Conservation (phyloP, 2,888 invertebrate genomes). For the Andrena camellia region DNA sequence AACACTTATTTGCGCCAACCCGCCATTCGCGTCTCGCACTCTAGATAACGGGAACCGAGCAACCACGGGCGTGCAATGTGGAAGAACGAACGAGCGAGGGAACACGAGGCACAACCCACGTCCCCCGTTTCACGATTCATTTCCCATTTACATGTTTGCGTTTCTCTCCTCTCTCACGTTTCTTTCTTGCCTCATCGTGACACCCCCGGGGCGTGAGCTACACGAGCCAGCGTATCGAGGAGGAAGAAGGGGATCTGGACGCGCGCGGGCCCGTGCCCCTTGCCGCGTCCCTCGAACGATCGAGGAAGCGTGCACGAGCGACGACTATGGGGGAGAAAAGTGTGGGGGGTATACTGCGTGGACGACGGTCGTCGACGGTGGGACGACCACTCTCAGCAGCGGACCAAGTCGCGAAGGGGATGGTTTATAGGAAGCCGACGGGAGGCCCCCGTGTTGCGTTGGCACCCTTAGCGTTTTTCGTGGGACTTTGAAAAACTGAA, state of each 20-base stretch:
- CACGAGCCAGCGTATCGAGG: slow-evolving; percentile 24
- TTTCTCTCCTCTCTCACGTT: slow-evolving; percentile 1
- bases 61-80: neutral
- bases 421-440: neutral
- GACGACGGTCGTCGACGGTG: neutral
- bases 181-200: neutral
- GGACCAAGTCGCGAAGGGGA: neutral
- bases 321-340: slow-evolving; percentile 7
- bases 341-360: neutral
- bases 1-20: slow-evolving; percentile 31
- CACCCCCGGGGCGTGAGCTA: neutral
- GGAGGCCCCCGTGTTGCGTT: neutral
- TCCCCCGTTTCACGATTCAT: slow-evolving; percentile 6
- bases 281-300: slow-evolving; percentile 3
- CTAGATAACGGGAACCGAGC: neutral
- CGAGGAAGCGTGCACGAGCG: slow-evolving; percentile 13
- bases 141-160: slow-evolving; percentile 3
- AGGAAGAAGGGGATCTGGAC: slow-evolving; percentile 14
- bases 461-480: neutral
- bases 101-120: slow-evolving; percentile 30
- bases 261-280: neutral
- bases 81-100: slow-evolving; percentile 23
- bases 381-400: neutral
- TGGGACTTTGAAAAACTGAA: slow-evolving; percentile 6
- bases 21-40: slow-evolving; percentile 27